Evolutionary conservation across 2,797 vertebrate genomes (phyloP).

Genomic region (Echeneis naucrates): DNA sequence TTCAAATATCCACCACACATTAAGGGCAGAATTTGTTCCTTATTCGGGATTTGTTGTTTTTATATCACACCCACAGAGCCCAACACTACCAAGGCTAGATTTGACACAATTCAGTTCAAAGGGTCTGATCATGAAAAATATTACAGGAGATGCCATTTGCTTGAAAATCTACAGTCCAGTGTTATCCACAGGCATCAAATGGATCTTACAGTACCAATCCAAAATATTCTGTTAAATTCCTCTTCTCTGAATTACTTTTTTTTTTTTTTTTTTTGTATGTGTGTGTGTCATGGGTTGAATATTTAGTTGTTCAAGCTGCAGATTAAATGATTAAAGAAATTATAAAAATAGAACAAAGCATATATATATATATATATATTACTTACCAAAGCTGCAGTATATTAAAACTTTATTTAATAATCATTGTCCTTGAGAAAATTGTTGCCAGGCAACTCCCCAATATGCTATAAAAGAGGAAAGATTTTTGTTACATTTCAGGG

Average conservation of each 20-base stretch:
- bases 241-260: background rate
- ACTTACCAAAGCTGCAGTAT: background rate
- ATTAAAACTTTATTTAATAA: constrained; percentile 19
- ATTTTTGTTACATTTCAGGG: constrained; percentile 7
- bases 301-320: background rate
- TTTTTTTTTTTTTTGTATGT: no score
- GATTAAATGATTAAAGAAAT: background rate
- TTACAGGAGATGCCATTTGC: constrained; percentile 1
- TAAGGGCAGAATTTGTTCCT: background rate
- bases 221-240: background rate
- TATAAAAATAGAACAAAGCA: background rate
- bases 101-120: background rate
- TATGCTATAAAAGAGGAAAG: constrained; percentile 2
- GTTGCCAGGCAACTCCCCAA: constrained; percentile 62
- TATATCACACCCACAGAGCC: background rate
- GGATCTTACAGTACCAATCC: background rate
- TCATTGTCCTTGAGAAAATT: constrained; percentile 38
- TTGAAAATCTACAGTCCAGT: background rate
- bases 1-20: background rate
- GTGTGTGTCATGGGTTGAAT: background rate
- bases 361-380: no score
- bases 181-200: background rate
- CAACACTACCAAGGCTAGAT: background rate
- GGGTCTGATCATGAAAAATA: background rate
- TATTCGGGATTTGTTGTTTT: background rate